Percentiles rank a stretch among this genome's conserved stretches.
These are phyloP conservation scores for Todus mexicanus DNA, from an alignment of 2,797 vertebrate species.

Conservation along the genomic window DNA sequence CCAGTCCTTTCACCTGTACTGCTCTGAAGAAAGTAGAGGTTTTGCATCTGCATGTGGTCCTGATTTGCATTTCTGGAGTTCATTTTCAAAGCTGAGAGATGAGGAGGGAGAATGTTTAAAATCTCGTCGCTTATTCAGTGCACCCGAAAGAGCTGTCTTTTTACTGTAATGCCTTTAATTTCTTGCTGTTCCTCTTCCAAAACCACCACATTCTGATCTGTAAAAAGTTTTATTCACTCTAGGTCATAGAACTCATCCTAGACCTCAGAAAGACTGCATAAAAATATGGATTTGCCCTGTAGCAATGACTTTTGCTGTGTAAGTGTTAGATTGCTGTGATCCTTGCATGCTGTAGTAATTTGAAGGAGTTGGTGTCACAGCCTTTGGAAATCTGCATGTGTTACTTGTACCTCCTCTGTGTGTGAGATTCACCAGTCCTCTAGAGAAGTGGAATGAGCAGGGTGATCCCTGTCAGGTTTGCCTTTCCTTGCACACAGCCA, in stretches of 20 bases:
- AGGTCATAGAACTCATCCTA: slow-evolving; percentile 23
- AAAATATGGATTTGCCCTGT: slow-evolving; percentile 15
- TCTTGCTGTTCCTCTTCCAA: neutral
- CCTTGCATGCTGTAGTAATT: neutral
- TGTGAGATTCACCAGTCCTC: neutral
- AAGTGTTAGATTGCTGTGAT: slow-evolving; percentile 20
- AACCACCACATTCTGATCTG: neutral
- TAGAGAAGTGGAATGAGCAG: neutral
- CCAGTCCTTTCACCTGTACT: neutral
- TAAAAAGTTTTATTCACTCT: slow-evolving; percentile 30
- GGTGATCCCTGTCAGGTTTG: neutral
- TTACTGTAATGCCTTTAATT: neutral
- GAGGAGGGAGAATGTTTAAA: neutral
- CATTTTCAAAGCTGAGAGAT: slow-evolving; percentile 15
- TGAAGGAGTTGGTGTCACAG: neutral
- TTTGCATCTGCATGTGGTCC: neutral
- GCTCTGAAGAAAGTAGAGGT: neutral
- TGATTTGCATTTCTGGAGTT: slow-evolving; percentile 27
- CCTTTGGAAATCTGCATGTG: neutral
- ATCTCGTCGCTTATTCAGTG: neutral
- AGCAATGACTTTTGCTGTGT: slow-evolving; percentile 1
- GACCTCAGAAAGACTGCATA: slow-evolving; percentile 16
- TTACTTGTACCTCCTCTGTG: neutral
- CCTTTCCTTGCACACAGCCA: neutral
- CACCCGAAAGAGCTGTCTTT: neutral